Conservation (phyloP, 2,113 vertebrate genomes). For the Colinus virginianus region DNA sequence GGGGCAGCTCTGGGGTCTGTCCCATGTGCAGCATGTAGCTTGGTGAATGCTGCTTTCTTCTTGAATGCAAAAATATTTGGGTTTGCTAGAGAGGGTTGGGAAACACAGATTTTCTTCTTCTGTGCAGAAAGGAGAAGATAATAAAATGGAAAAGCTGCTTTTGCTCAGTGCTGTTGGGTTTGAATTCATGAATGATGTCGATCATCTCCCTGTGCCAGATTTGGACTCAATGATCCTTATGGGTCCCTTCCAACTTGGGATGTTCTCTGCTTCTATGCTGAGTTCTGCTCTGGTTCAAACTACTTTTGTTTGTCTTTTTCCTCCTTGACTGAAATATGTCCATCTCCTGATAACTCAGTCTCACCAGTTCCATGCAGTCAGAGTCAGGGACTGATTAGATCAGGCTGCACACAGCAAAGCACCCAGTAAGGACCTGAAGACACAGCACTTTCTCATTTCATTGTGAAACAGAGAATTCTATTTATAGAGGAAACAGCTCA, state of each 20-base stretch:
- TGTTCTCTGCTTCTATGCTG: neutral
- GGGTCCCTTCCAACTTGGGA: too few relatives aligned
- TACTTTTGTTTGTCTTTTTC: rapidly evolving
- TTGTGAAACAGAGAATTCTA: neutral
- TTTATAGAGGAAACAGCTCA: neutral
- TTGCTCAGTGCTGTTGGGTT: neutral
- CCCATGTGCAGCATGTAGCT: neutral
- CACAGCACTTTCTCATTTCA: neutral
- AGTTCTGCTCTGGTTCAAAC: neutral
- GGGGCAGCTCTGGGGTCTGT: slow-evolving; percentile 37
- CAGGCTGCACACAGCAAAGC: neutral
- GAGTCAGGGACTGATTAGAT: rapidly evolving
- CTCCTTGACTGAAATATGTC: neutral
- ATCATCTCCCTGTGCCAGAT: too few relatives aligned
- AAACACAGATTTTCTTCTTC: neutral
- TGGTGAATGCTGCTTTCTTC: slow-evolving; percentile 30
- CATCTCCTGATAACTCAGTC: neutral
- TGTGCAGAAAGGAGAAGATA: neutral
- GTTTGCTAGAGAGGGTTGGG: neutral
- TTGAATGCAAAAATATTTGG: neutral
- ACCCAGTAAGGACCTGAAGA: neutral
- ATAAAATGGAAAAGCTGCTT: rapidly evolving
- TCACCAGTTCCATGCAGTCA: neutral
- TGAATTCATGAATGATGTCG: rapidly evolving
- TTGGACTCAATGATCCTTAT: too few relatives aligned